Evolutionary conservation across 2,888 invertebrate genomes (phyloP).

Genomic region (Phortica okadai): DNA sequence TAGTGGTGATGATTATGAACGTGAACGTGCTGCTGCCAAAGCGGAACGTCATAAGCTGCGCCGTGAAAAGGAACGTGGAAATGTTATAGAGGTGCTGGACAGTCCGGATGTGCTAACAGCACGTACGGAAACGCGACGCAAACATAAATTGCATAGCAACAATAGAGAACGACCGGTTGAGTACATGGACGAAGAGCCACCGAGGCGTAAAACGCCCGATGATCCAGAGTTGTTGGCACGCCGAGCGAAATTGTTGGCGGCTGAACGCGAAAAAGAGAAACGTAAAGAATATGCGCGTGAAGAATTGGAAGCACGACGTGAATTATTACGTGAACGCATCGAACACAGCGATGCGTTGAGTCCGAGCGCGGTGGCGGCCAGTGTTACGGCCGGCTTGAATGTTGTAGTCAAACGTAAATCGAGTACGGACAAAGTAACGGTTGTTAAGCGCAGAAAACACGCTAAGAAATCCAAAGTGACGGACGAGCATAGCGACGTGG

Average conservation of each 20-base stretch:
- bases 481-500: constrained; percentile 60
- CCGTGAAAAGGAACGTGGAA: constrained; percentile 55
- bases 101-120: constrained; percentile 70
- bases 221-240: constrained; percentile 79
- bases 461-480: constrained; percentile 47
- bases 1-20: constrained; percentile 46
- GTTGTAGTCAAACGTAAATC: constrained; percentile 66
- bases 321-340: constrained; percentile 64
- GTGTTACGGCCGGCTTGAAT: constrained; percentile 71
- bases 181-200: constrained; percentile 21
- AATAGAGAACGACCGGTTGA: constrained; percentile 58
- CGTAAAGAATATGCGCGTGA: constrained; percentile 85
- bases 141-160: constrained; percentile 66
- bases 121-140: constrained; percentile 49
- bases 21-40: constrained; percentile 39
- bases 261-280: constrained; percentile 86
- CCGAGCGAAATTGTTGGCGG: constrained; percentile 83
- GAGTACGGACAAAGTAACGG: constrained; percentile 46
- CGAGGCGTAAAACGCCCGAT: constrained; percentile 66
- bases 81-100: constrained; percentile 77
- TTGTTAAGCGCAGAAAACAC: constrained; percentile 60
- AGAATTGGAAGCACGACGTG: constrained; percentile 85
- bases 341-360: constrained; percentile 65
- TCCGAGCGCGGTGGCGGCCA: constrained; percentile 72
- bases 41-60: constrained; percentile 57